phyloP scores from a whole-genome alignment of 1,140 invertebrate genomes.

The Armadillidium nasatum region DNA sequence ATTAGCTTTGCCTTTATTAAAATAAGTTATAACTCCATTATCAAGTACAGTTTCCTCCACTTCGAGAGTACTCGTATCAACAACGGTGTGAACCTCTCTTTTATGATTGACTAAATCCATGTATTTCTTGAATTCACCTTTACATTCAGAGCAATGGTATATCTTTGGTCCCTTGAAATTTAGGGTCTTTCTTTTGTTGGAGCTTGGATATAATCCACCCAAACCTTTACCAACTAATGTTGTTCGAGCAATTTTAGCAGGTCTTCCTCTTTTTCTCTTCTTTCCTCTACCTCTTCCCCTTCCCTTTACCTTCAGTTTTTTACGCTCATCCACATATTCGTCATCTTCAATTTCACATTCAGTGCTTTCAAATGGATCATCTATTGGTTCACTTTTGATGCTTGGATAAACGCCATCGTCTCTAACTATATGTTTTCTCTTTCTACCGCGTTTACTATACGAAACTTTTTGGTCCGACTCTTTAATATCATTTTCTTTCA shows the following conservation, averaged over 20 bases:
- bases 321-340: slow-evolving; percentile 36
- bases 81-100: slow-evolving; percentile 42
- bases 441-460: slow-evolving; percentile 41
- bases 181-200: slow-evolving; percentile 35
- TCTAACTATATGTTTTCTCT: slow-evolving; percentile 32
- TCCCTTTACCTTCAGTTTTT: slow-evolving; percentile 30
- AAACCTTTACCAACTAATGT: slow-evolving; percentile 42
- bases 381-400: slow-evolving; percentile 39
- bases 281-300: slow-evolving; percentile 30
- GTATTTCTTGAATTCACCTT: slow-evolving; percentile 42
- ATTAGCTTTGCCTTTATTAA: slow-evolving; percentile 44
- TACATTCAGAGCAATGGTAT: slow-evolving; percentile 41
- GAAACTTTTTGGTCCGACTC: slow-evolving; percentile 23
- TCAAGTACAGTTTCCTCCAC: slow-evolving; percentile 43
- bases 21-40: slow-evolving; percentile 44
- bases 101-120: slow-evolving; percentile 40
- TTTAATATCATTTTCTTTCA: no score
- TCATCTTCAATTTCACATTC: slow-evolving; percentile 38
- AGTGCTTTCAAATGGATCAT: slow-evolving; percentile 40
- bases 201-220: slow-evolving; percentile 39
- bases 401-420: slow-evolving; percentile 37
- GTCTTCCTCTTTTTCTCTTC: slow-evolving; percentile 34
- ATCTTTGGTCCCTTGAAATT: slow-evolving; percentile 41
- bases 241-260: slow-evolving; percentile 34
- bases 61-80: slow-evolving; percentile 42